phyloP scores from a whole-genome alignment of 2,888 invertebrate genomes.

The Neoscelio sp. region DNA sequence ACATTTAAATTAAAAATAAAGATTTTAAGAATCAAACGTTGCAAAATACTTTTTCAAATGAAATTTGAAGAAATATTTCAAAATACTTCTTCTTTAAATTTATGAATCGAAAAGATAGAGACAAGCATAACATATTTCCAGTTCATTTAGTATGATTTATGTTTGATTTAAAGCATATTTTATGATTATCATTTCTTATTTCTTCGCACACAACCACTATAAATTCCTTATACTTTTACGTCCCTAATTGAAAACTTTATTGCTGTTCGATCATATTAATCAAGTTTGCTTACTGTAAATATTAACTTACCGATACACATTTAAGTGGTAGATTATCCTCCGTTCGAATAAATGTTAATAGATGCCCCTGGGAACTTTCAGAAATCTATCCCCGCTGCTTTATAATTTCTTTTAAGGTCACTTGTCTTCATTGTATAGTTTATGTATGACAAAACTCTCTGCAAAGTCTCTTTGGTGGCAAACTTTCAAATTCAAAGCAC shows the following conservation, averaged over 20 bases:
- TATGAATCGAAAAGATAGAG: too few relatives aligned
- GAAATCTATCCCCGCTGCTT: slow-evolving; percentile 16
- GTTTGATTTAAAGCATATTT: too few relatives aligned
- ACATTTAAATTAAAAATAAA: too few relatives aligned
- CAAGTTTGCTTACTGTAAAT: slow-evolving; percentile 12
- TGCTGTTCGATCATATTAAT: not conserved
- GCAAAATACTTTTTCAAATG: too few relatives aligned
- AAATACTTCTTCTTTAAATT: too few relatives aligned
- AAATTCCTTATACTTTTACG: slow-evolving; percentile 9
- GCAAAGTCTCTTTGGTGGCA: slow-evolving; percentile 40
- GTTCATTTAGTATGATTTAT: too few relatives aligned
- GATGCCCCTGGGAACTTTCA: slow-evolving; percentile 28
- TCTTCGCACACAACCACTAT: slow-evolving; percentile 3
- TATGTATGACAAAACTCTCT: slow-evolving; percentile 52
- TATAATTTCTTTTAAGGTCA: slow-evolving; percentile 49
- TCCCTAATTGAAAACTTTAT: slow-evolving; percentile 28
- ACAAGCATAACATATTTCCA: too few relatives aligned
- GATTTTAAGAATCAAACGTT: too few relatives aligned
- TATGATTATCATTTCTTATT: too few relatives aligned
- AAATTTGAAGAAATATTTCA: too few relatives aligned
- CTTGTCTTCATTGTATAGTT: slow-evolving; percentile 52
- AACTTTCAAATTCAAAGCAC: slow-evolving; percentile 58
- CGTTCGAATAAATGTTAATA: slow-evolving; percentile 33
- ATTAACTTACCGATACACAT: not conserved
- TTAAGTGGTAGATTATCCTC: slow-evolving; percentile 17